These are phyloP conservation scores for Dryadula phaetusa DNA, from an alignment of 2,888 invertebrate genomes.

Conservation along the genomic window DNA sequence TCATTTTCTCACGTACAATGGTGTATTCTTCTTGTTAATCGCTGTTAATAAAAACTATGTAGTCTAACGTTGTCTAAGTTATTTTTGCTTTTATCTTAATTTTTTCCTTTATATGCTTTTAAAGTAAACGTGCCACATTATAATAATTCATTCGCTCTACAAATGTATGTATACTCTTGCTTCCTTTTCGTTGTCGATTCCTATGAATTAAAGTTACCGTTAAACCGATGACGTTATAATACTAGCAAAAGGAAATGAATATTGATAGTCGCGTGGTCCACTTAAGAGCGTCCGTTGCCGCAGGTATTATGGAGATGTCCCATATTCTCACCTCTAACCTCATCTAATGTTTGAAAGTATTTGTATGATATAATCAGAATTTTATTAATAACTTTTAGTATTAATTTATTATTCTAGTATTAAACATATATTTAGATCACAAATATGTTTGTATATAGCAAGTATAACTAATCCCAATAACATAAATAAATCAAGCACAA, in stretches of 20 bases:
- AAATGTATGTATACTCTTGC: not conserved
- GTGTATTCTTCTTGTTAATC: not conserved
- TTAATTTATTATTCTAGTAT: too few species aligned
- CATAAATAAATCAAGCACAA: not conserved
- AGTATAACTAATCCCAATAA: not conserved
- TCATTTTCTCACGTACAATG: slow-evolving; percentile 14
- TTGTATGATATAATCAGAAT: not conserved
- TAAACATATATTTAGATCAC: not conserved
- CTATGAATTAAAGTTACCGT: slow-evolving; percentile 28
- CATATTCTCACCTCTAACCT: slow-evolving; percentile 31
- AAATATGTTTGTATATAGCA: not conserved
- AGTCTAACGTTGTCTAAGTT: not conserved
- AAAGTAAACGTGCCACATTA: not conserved
- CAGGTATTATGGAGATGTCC: slow-evolving; percentile 34
- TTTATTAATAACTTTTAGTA: too few species aligned
- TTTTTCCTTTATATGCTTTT: not conserved
- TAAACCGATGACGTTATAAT: slow-evolving; percentile 34
- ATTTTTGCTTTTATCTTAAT: not conserved
- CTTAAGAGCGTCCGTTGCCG: slow-evolving; percentile 39
- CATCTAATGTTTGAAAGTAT: slow-evolving; percentile 1
- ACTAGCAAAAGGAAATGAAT: slow-evolving; percentile 36
- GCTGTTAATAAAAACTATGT: not conserved
- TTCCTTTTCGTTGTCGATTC: slow-evolving; percentile 1
- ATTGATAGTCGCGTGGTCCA: slow-evolving; percentile 38
- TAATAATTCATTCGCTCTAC: not conserved